Conservation (phyloP, 2,113 vertebrate genomes). For the Chaenocephalus aceratus region DNA sequence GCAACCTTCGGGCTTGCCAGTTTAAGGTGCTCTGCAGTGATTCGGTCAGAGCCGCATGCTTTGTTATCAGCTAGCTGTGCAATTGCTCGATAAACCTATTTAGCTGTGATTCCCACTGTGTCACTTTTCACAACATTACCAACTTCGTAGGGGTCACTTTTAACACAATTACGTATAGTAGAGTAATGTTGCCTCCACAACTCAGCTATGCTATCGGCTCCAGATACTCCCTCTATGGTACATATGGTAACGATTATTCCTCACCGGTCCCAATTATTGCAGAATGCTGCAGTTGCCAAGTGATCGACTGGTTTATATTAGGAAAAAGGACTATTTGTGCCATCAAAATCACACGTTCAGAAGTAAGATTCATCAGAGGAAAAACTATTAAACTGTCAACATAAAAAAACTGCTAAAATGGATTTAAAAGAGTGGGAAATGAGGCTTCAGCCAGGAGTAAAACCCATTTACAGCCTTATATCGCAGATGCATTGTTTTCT, state of each 20-base stretch:
- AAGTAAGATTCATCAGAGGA: background rate
- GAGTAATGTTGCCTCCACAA: too few relatives aligned
- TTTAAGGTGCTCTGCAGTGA: too few relatives aligned
- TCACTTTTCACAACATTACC: too few relatives aligned
- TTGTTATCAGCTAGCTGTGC: too few relatives aligned
- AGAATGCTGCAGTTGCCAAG: slow-evolving; percentile 1
- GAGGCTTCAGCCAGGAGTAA: background rate
- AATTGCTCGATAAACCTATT: too few relatives aligned
- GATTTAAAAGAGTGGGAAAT: background rate
- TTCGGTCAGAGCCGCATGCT: too few relatives aligned
- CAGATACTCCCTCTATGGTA: too few relatives aligned
- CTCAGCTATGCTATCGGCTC: too few relatives aligned
- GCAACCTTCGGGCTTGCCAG: too few relatives aligned
- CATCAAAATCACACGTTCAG: background rate
- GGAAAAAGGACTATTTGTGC: background rate
- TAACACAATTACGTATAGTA: too few relatives aligned
- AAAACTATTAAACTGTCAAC: background rate
- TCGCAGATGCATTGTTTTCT: slow-evolving; percentile 4
- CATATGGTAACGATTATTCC: background rate
- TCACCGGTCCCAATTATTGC: background rate
- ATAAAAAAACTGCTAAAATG: background rate
- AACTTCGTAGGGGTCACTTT: too few relatives aligned
- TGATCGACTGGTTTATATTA: background rate
- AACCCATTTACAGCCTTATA: slow-evolving; percentile 16
- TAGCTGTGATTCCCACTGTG: too few relatives aligned